These are phyloP conservation scores for Bostrychus sinensis DNA, from an alignment of 2,113 vertebrate species.

Conservation along the genomic window DNA sequence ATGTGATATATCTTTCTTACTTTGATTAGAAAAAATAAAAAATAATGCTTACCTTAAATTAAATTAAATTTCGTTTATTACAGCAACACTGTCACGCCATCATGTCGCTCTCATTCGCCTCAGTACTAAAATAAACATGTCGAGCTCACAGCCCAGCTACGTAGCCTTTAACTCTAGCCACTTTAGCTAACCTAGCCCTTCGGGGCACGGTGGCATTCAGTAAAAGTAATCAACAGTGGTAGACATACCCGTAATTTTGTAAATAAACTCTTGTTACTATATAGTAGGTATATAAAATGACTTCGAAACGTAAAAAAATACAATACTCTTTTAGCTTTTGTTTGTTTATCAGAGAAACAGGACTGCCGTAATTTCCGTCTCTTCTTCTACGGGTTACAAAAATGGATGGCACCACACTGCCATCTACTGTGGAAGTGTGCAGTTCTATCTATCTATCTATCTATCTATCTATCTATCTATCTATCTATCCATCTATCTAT, in stretches of 20 bases:
- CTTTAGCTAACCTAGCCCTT: background rate
- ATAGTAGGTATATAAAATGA: background rate
- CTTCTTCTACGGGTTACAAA: conserved; percentile 16
- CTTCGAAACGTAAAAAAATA: background rate
- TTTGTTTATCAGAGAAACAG: conserved; percentile 67
- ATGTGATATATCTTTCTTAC: background rate
- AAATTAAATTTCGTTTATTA: conserved; percentile 19
- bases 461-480: background rate
- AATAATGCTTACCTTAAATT: conserved; percentile 40
- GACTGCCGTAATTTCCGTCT: conserved; percentile 44
- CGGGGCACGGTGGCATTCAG: background rate
- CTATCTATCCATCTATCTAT: too few species aligned
- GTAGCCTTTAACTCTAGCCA: conserved; percentile 21
- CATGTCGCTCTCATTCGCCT: conserved; percentile 53
- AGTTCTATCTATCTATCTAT: background rate
- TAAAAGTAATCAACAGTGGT: background rate
- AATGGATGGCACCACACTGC: conserved; percentile 19
- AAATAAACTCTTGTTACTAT: background rate
- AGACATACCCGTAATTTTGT: background rate
- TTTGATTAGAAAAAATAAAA: background rate
- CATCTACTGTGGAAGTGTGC: background rate
- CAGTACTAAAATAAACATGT: conserved; percentile 65
- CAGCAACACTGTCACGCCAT: conserved; percentile 53
- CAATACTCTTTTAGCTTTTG: conserved; percentile 41
- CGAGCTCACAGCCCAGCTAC: conserved; percentile 42